Base-by-base conservation (phyloP, 1,140 invertebrate genomes). In the Ylistrum balloti region DNA sequence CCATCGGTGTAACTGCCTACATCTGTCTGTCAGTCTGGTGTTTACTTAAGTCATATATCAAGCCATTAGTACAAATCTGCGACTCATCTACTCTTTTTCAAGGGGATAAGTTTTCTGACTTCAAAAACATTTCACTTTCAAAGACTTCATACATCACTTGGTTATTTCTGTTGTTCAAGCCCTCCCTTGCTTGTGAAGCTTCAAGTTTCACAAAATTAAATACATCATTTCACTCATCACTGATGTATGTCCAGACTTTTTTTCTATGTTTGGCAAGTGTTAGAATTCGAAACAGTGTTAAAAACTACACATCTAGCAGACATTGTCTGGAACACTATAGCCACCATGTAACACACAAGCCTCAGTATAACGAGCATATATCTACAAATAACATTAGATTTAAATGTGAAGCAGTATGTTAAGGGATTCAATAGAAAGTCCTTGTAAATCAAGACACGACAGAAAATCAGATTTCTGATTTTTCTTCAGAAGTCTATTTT, bases 131-230 rank as follows among this genome's bases (percentile, higher is more conserved):
- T 74, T 28, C 22, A 74, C 2, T 74, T 74, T 74, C 56, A 74
- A 74, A 74, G 56, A 74, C n/a, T 74, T 74, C 22, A 74, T 74
- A 74, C 56, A 74, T 74, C 56, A 74, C 28, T 74, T n/a, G 11
- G 45, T 48, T 28, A 17, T 74, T 74, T 74, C 22, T 28, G 22
- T 11, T 74, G 56, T n/a, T 28, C 5, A 74, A 74, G 56, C 9
- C 22, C 56, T 74, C 22, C 22, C 56, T 28, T 74, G 20, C 28
- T 74, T n/a, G 5, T 7, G 7, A 11, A 28, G 56, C 28, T 74
- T 74, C 56, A 74, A 28, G n/a, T 74, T 74, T 74, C 56, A 5
- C 28, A n/a, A 28, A 74, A 74, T 74, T 74, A 74, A 74, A 74
- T 28, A 74, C 56, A 74, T 74, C 56, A 74, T 74, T 74, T 74